Percentiles rank a stretch among this genome's conserved stretches.
Conservation (phyloP, 2,113 vertebrate genomes). For the Nesogale talazaci region DNA sequence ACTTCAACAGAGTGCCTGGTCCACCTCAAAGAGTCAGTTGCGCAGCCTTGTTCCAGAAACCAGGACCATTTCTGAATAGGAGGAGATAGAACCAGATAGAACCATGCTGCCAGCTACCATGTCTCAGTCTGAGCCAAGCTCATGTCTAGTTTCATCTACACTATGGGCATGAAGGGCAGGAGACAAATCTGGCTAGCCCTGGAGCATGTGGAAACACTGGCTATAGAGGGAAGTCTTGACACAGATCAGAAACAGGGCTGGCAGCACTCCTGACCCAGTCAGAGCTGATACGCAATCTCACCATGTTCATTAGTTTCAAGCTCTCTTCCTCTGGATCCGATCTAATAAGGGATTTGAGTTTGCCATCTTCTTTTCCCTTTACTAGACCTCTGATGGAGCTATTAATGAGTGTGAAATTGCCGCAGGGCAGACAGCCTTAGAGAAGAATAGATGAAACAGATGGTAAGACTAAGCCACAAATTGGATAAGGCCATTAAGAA, state of each 20-base stretch:
- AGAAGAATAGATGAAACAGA: constrained; percentile 78
- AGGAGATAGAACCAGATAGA: background rate
- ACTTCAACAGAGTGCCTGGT: background rate
- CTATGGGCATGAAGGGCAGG: background rate
- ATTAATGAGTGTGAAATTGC: constrained; percentile 79
- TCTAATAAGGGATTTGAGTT: constrained; percentile 77
- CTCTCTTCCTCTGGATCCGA: constrained; percentile 74
- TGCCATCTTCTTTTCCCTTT: constrained; percentile 72
- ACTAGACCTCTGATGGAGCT: constrained; percentile 74
- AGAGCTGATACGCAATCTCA: constrained; percentile 52
- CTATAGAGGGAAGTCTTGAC: background rate
- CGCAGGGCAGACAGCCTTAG: constrained; percentile 69
- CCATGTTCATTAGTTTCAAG: constrained; percentile 74
- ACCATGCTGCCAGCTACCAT: background rate
- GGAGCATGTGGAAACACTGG: background rate
- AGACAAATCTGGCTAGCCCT: background rate
- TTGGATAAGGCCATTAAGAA: constrained; percentile 76
- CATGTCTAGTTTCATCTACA: background rate
- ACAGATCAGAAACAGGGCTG: constrained; percentile 1
- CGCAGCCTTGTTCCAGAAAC: background rate
- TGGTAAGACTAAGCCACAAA: constrained; percentile 74
- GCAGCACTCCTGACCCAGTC: constrained; percentile 37
- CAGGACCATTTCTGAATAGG: background rate
- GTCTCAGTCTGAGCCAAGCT: background rate
- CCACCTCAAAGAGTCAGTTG: background rate